Evolutionary conservation across 2,113 vertebrate species (phyloP), one percentile per base, ranked within the genome.

Genomic region (Ancistrus triradiatus): DNA sequence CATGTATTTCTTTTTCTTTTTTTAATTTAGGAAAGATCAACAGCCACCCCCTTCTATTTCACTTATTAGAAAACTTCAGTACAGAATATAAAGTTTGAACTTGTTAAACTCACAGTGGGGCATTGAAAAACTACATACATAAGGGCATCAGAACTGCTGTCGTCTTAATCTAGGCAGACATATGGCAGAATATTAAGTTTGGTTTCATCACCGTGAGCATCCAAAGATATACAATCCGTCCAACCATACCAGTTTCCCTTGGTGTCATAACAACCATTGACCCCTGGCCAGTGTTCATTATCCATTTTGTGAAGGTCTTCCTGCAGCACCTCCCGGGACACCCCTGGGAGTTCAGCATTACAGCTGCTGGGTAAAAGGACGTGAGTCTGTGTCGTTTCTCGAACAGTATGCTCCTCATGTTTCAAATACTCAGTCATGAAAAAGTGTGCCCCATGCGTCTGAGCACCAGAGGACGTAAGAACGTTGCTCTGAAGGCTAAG

Each of bases 141-240:
- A 27, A 72, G 72, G 72, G 70, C 71, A 75, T 72, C 33, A 86
- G 68, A 64, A 84, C 83, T 59, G 87, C 86, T 8, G 87, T 88
- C 0, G 89, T 53, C 76, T 98, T 90, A 99, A 91, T 99, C 96
- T 87, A 97, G 86, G 90, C 91, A 97, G 89, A 98, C 90, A 28
- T 99, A 99, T 88, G 96, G 96, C 91, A 99, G 89, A 89, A 99
- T 91, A 87, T 97, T 93, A 82, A 99, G 84, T 80, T 88, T 93
- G 86, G 90, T 93, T 42, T 93, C 92, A 60, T 97, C 94, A 67
- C 96, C 93, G 0, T 98, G 95, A 70, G 92, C 92, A 83, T 98
- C 95, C 82, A 99, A 87, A 27, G 94, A 91, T 89, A 99, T 95
- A 88, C 95, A 94, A 86, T 97, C 91, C 76, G 95, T 98, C 96